Conservation (phyloP, 2,113 vertebrate species). For the Pimephales promelas region DNA sequence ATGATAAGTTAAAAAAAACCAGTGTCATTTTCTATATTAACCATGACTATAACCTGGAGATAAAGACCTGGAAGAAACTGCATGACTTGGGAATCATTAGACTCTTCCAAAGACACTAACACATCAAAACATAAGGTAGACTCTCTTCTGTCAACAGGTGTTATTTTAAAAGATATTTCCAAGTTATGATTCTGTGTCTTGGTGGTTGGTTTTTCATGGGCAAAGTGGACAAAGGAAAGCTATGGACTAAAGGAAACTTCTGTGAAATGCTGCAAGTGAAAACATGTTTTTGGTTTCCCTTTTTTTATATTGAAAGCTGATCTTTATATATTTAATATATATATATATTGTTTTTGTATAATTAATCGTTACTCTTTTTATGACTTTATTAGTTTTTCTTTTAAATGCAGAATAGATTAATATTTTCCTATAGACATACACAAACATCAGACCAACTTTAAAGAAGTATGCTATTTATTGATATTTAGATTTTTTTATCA, state of each 20-base stretch:
- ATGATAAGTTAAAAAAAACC: constrained; percentile 69
- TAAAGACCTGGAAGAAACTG: constrained; percentile 79
- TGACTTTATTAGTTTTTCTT: background rate
- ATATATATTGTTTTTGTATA: no score
- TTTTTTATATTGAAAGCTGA: background rate
- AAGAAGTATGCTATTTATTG: no score
- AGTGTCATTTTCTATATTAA: constrained; percentile 78
- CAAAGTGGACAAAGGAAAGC: background rate
- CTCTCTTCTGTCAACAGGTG: no score
- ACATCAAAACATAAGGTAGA: constrained; percentile 10
- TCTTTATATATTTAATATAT: background rate
- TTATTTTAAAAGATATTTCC: background rate
- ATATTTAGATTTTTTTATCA: no score
- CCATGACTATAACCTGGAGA: constrained; percentile 85
- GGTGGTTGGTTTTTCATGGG: background rate
- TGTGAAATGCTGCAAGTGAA: background rate
- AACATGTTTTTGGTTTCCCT: background rate
- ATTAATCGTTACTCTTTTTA: background rate
- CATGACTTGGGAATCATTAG: constrained; percentile 78
- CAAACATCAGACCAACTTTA: background rate
- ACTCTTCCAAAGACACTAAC: constrained; percentile 76
- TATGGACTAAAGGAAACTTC: background rate
- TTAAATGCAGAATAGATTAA: background rate
- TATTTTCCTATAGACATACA: background rate
- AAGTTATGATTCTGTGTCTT: background rate